Base-by-base conservation (phyloP, 2,797 vertebrate genomes). In the Sylvia borin region DNA sequence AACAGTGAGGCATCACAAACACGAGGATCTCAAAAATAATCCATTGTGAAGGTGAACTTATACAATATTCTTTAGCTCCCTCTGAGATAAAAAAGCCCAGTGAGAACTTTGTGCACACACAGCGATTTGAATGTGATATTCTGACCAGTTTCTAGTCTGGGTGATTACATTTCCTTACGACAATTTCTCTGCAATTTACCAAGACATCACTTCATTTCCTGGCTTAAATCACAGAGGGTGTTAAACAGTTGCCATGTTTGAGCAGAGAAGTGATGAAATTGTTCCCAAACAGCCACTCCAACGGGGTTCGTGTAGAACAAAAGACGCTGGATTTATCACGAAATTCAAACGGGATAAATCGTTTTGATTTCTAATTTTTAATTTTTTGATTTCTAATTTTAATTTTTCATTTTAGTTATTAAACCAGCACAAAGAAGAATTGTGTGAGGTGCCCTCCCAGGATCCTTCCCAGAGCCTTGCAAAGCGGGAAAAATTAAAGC, bases 191-290 rank as follows among this genome's bases (percentile, higher is more conserved):
- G 65, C 85, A 77, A 70, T 94, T 94, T 62, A 85, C n/a, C 11
- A 88, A 86, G 92, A 85, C 78, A 82, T 75, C 78, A 11, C 71
- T 94, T 94, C 19, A 88, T 92, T 93, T 95, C 93, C 91, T 91
- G 62, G 2, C 61, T 85, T 66, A 54, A 91, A 72, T 83, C 68
- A 74, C 4, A 4, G 31, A 58, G 24, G 14, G 75, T 77, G 79
- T 83, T 40, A 67, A 95, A 57, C 3, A 90, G n/a, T 72, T 85
- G 61, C 61, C 25, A 5, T 2, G 9, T 84, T 85, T 24, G 54
- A 90, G 13, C 45, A 77, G 15, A 54, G 27, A 57, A 90, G 53
- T 11, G 82, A 42, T 72, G 87, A 85, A 80, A 31, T 67, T 77
- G 61, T 51, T 90, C 45, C 79, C 78, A 71, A 51, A 20, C 27